Evolutionary conservation across 2,888 invertebrate species (phyloP), one percentile per base, ranked within the genome.

Genomic region (Agonopterix subpropinquella): DNA sequence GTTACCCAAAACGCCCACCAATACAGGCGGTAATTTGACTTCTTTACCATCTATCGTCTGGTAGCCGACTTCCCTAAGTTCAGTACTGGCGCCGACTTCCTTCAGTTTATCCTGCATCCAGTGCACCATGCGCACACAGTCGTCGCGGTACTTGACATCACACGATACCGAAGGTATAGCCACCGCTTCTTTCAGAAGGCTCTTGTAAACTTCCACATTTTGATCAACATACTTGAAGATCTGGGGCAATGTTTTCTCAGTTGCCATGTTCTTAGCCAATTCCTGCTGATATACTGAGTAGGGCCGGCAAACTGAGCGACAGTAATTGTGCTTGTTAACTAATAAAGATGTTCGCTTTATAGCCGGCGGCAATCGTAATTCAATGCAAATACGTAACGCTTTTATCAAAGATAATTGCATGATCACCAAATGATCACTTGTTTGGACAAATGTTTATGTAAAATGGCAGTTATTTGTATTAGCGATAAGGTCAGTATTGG

Each of bases 81-180:
- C 92, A 42, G 93, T 92, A 45, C 80, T 88, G 4, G 93, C 92
- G 15, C 96, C 96, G 37, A 95, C 85, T 45, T 89, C 90, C 62
- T 91, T 91, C 56, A 96, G 74, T 68, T 91, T 92, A 0, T 89
- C 85, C 48, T 92, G 91, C 47, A 92, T 92, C 96, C 97, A 98
- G 56, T 96, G 87, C 35, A 96, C 92, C 98, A 98, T 98, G 59
- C 91, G 92, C 11, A 92, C 85, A 57, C 97, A 93, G 57, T 98
- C 97, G 11, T 85, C 80, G 44, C 98, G 91, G 56, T 92, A 91
- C 53, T 96, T 93, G 3, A 94, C 92, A 92, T 95, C 96, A 68
- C 96, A 94, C 18, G 98, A 98, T n/a, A 99, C 97, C 4, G 98
- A 98, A 62, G 95, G 94, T 67, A 99, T 98, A 2, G 95, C 96